Conservation (phyloP, 1,140 invertebrate genomes). For the Condylostylus longicornis region DNA sequence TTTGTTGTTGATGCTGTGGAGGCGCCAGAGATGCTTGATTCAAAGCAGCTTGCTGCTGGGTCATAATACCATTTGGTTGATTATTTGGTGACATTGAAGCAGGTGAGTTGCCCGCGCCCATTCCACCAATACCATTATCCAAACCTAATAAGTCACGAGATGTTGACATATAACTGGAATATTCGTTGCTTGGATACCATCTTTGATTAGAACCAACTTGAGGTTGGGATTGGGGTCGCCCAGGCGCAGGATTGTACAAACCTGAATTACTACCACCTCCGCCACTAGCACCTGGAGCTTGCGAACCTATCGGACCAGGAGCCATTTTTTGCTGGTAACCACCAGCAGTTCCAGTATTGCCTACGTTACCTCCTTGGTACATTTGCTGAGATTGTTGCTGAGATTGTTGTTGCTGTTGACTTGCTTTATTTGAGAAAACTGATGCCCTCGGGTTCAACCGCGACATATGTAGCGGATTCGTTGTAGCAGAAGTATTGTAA, state of each 20-base stretch:
- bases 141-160: conserved; percentile 23
- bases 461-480: conserved; percentile 41
- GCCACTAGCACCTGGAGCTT: conserved; percentile 10
- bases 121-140: conserved; percentile 20
- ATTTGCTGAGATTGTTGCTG: conserved; percentile 10
- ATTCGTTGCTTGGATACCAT: conserved; percentile 17
- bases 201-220: conserved; percentile 9
- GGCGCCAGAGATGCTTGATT: no score
- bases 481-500: conserved; percentile 19
- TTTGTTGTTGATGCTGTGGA: conserved; percentile 12
- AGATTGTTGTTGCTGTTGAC: conserved; percentile 7
- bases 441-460: conserved; percentile 65
- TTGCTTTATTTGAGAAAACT: conserved; percentile 43
- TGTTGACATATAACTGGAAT: conserved; percentile 1
- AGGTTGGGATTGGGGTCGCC: conserved; percentile 13
- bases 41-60: no score
- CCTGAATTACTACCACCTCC: conserved; percentile 1
- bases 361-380: conserved; percentile 17
- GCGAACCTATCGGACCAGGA: conserved; percentile 9
- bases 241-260: conserved; percentile 6
- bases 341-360: conserved; percentile 14
- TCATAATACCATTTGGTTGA: conserved; percentile 28
- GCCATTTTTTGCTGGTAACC: conserved; percentile 4
- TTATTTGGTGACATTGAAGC: conserved; percentile 45
- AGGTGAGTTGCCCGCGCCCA: conserved; percentile 23